A percentile compares a stretch with the other conserved stretches of the same genome.
Evolutionary conservation across 1,140 invertebrate species (phyloP).

Genomic region (Dendroctonus valens): DNA sequence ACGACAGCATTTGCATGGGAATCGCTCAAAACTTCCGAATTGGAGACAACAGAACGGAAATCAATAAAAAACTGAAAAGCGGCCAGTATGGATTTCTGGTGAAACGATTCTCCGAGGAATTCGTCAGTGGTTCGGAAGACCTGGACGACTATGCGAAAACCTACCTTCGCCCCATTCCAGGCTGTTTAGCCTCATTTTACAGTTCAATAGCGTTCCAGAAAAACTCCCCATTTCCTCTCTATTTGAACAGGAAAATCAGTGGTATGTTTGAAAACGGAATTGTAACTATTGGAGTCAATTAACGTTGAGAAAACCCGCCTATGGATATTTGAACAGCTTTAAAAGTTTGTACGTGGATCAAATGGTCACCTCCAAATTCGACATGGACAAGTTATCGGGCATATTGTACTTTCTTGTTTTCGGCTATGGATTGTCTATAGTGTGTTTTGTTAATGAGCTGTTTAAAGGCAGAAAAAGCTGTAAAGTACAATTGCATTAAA

Average conservation of each 20-base stretch:
- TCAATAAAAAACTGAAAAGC: slow-evolving; percentile 5
- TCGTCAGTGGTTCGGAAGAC: slow-evolving; percentile 8
- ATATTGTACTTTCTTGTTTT: slow-evolving; percentile 18
- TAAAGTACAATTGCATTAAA: not conserved
- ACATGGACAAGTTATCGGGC: slow-evolving; percentile 18
- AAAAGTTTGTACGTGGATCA: slow-evolving; percentile 14
- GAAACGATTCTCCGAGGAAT: not conserved
- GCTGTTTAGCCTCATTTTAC: slow-evolving; percentile 26
- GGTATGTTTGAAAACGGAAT: slow-evolving; percentile 11
- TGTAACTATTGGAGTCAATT: slow-evolving; percentile 7
- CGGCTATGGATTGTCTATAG: slow-evolving; percentile 8
- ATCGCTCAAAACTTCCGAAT: slow-evolving; percentile 22
- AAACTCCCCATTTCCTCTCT: slow-evolving; percentile 22
- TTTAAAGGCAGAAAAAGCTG: not conserved
- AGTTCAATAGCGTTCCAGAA: slow-evolving; percentile 20
- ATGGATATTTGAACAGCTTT: slow-evolving; percentile 24
- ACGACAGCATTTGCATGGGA: slow-evolving; percentile 7
- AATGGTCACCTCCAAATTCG: slow-evolving; percentile 5
- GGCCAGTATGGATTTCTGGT: slow-evolving; percentile 14
- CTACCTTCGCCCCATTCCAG: slow-evolving; percentile 13
- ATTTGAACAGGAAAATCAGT: slow-evolving; percentile 9
- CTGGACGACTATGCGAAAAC: slow-evolving; percentile 19
- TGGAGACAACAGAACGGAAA: not conserved
- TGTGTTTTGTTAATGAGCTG: slow-evolving; percentile 14
- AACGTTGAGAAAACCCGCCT: slow-evolving; percentile 5